Evolutionary conservation across 2,888 invertebrate species (phyloP).

Genomic region (Synergus itoensis): DNA sequence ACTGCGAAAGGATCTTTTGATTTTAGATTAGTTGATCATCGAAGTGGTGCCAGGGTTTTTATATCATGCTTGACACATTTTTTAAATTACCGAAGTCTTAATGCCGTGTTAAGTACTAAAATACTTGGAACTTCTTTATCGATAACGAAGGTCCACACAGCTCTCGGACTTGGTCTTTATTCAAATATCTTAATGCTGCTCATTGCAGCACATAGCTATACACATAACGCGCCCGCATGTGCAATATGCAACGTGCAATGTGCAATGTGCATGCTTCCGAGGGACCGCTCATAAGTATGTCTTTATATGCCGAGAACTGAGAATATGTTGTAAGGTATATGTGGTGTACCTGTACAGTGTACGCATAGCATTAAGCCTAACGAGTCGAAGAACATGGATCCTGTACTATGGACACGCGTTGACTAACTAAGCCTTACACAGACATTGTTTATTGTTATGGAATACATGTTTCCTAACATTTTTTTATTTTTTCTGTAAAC

Average conservation of each 20-base stretch:
- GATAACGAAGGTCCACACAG: no score
- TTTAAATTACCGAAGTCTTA: no score
- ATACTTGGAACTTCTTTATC: no score
- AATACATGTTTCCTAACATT: not conserved
- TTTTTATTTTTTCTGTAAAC: not conserved
- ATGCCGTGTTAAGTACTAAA: no score
- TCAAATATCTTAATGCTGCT: constrained; percentile 61
- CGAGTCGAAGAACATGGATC: not conserved
- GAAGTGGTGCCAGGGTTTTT: no score
- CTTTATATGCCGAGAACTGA: constrained; percentile 64
- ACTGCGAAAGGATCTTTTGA: no score
- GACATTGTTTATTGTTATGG: not conserved
- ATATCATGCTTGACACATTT: no score
- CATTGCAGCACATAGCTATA: not conserved
- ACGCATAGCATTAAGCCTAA: not conserved
- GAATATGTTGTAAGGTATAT: constrained; percentile 59
- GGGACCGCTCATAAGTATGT: constrained; percentile 63
- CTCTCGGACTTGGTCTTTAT: constrained; percentile 48
- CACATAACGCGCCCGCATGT: not conserved
- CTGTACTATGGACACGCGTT: not conserved
- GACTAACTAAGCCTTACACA: not conserved
- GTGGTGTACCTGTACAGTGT: constrained; percentile 13
- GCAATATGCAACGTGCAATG: constrained; percentile 33
- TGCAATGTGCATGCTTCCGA: constrained; percentile 42
- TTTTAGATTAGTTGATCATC: no score